These are phyloP conservation scores for Lagopus muta DNA, from an alignment of 2,113 vertebrate genomes.

Conservation along the genomic window DNA sequence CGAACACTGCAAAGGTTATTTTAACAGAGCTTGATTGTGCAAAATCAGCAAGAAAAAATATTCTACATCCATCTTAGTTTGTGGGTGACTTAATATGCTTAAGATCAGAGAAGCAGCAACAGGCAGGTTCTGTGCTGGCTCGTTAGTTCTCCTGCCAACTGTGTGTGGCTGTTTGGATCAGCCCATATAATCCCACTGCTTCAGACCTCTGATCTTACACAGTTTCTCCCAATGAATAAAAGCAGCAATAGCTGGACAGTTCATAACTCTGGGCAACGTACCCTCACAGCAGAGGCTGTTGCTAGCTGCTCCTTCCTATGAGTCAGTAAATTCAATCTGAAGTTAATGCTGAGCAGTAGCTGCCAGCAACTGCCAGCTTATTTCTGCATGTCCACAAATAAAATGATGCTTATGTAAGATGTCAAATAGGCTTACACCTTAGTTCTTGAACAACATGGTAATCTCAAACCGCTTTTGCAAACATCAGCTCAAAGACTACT, in stretches of 20 bases:
- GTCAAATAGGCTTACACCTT: background rate
- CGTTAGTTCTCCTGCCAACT: slow-evolving; percentile 23
- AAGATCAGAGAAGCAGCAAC: slow-evolving; percentile 30
- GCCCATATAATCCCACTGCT: background rate
- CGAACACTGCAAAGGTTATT: background rate
- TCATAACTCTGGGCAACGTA: background rate
- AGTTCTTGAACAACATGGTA: background rate
- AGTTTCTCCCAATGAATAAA: background rate
- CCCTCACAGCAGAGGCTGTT: background rate
- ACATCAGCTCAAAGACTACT: background rate
- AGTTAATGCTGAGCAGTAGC: background rate
- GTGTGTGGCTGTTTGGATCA: background rate
- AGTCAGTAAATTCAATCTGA: background rate
- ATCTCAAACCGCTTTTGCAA: background rate
- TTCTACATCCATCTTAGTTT: background rate
- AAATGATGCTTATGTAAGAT: background rate
- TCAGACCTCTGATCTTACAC: background rate
- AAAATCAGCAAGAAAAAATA: slow-evolving; percentile 27
- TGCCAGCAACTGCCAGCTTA: background rate
- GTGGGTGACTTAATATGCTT: background rate
- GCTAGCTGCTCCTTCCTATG: background rate
- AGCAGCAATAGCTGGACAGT: background rate
- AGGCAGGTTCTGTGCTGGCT: background rate
- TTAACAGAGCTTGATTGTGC: slow-evolving; percentile 36
- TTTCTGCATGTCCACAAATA: background rate